Evolutionary conservation across 1,140 invertebrate species (phyloP).

Genomic region (Saccostrea glomerata): DNA sequence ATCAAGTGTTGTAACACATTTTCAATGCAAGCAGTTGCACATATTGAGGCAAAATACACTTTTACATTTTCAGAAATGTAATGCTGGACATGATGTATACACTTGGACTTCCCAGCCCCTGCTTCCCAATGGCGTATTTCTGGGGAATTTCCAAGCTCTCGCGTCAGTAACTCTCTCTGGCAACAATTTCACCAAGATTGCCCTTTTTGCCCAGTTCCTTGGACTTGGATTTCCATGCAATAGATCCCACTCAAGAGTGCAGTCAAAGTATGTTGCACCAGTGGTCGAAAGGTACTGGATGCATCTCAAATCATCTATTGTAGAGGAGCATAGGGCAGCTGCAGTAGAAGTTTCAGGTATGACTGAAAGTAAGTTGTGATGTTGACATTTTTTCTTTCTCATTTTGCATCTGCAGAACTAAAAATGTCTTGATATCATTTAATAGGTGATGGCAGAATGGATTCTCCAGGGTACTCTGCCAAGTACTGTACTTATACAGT

Average conservation of each 20-base stretch:
- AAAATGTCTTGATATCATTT: background rate
- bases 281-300: conserved; percentile 9
- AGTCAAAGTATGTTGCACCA: conserved; percentile 31
- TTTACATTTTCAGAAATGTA: background rate
- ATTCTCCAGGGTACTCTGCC: conserved; percentile 51
- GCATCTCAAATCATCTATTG: background rate
- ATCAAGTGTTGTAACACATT: too few relatives aligned
- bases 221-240: background rate
- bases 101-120: conserved; percentile 19
- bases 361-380: too few relatives aligned
- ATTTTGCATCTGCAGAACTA: background rate
- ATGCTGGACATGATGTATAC: background rate
- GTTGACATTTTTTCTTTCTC: too few relatives aligned
- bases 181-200: conserved; percentile 41
- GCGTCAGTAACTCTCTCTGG: conserved; percentile 27
- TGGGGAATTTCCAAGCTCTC: background rate
- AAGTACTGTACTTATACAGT: conserved; percentile 51
- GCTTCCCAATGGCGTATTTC: background rate
- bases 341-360: background rate
- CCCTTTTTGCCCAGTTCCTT: conserved; percentile 42
- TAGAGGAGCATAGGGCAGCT: background rate
- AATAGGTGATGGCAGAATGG: conserved; percentile 56
- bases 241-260: background rate
- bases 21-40: too few relatives aligned
- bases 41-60: too few relatives aligned